Base-by-base conservation (phyloP, 2,113 vertebrate species). In the Ageneiosus marmoratus region DNA sequence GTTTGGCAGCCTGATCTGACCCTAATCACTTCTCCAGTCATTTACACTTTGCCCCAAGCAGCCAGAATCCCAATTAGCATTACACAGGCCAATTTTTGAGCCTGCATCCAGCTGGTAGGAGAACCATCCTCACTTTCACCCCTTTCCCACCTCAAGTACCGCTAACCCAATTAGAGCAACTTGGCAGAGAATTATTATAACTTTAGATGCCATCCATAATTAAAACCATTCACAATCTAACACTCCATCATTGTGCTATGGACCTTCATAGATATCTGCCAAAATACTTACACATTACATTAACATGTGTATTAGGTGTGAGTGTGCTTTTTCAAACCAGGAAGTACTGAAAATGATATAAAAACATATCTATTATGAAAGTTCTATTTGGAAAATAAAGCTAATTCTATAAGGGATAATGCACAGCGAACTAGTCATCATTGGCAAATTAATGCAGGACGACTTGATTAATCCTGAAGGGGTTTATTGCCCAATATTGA, bases 21-120 rank as follows among this genome's bases (percentile, higher is more conserved):
- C 83, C 76, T 87, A 24, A 76, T 48, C 63, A 79, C 80, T 75
- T 63, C 76, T 63, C 81, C 67, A 84, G 76, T 60, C 56, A 37
- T 82, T 86, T 82, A 84, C 48, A 83, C 81, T 86, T 67, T 84
- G 76, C 44, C 44, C 65, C 27, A 5, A 82, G 44, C 56, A 58
- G 60, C 51, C 41, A 55, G 34, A 51, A 79, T 77, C 48, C 83
- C 83, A 88, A 84, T 88, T 89, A 88, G 77, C 65, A 29, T 29
- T 78, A 50, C 41, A 77, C 24, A 15, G 32, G 20, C 63, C 29
- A 24, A 27, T 29, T 53, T 37, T 24, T 44, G 80, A 50, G 48
- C 77, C 77, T 67, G 81, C 60, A 63, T 67, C 58, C 81, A 83
- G 81, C 78, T 74, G 67, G 29, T 79, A 56, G 62, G 53, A 55